phyloP scores from a whole-genome alignment of 2,797 vertebrate genomes.

The Potorous gilbertii region DNA sequence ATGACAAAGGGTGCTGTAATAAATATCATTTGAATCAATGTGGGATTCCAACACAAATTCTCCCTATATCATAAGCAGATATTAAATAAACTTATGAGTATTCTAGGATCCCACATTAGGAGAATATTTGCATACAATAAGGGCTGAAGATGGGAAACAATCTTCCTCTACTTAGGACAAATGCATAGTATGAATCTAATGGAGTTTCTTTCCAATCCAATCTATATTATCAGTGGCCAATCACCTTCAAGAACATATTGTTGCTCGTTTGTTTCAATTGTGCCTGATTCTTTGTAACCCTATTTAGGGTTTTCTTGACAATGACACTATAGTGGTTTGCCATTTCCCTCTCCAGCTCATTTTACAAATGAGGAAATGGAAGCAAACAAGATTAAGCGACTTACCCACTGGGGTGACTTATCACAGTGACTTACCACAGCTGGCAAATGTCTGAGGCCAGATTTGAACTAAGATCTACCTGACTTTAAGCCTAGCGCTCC shows the following conservation, averaged over 20 bases:
- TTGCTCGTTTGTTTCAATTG: not conserved
- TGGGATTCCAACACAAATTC: slow-evolving; percentile 35
- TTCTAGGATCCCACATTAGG: not conserved
- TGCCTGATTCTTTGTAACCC: not conserved
- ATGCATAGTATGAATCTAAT: not conserved
- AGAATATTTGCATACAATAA: not conserved
- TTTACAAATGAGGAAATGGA: not conserved
- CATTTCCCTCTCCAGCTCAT: not conserved
- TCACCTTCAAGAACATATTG: not conserved
- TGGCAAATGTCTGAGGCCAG: not conserved
- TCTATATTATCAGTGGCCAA: not conserved
- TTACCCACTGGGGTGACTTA: not conserved
- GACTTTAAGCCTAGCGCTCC: not conserved
- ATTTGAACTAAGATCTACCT: not conserved
- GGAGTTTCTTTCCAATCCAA: not conserved
- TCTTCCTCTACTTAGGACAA: not conserved
- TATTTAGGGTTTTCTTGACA: not conserved
- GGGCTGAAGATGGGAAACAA: not conserved
- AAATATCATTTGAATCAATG: slow-evolving; percentile 25
- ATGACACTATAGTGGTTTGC: not conserved
- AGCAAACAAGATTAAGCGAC: not conserved
- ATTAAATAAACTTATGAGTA: not conserved
- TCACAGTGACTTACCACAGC: not conserved
- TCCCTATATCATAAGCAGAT: not conserved
- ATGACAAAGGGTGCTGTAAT: slow-evolving; percentile 30